Conservation (phyloP, 2,888 invertebrate genomes). For the Oligia latruncula region DNA sequence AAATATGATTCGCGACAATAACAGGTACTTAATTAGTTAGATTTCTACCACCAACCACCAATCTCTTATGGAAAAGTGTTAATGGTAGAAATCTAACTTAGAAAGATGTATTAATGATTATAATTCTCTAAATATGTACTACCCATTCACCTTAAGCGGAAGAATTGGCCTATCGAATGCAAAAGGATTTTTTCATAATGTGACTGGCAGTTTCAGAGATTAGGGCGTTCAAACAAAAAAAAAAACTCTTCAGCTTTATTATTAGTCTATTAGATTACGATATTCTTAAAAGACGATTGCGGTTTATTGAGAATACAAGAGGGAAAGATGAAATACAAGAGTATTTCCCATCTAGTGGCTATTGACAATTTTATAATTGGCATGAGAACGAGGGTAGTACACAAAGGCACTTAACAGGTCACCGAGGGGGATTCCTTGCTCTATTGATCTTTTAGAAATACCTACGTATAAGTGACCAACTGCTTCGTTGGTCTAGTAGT, state of each 20-base stretch:
- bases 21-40: too few species aligned
- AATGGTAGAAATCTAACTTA: too few species aligned
- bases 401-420: background rate
- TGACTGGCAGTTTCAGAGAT: too few species aligned
- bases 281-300: background rate
- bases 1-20: too few species aligned
- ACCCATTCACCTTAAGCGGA: too few species aligned
- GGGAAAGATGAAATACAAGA: background rate
- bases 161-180: background rate
- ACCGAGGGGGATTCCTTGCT: background rate
- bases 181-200: too few species aligned
- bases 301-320: background rate
- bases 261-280: background rate
- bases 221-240: too few species aligned
- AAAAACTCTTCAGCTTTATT: too few species aligned
- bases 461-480: background rate
- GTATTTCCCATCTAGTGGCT: background rate
- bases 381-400: background rate
- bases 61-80: too few species aligned
- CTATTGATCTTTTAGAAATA: constrained; percentile 1
- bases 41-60: too few species aligned
- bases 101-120: too few species aligned
- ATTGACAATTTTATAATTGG: constrained; percentile 9
- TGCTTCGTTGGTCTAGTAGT: background rate
- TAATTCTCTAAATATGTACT: too few species aligned